Conservation (phyloP, 2,888 invertebrate species). For the Xiphydria camelus region DNA sequence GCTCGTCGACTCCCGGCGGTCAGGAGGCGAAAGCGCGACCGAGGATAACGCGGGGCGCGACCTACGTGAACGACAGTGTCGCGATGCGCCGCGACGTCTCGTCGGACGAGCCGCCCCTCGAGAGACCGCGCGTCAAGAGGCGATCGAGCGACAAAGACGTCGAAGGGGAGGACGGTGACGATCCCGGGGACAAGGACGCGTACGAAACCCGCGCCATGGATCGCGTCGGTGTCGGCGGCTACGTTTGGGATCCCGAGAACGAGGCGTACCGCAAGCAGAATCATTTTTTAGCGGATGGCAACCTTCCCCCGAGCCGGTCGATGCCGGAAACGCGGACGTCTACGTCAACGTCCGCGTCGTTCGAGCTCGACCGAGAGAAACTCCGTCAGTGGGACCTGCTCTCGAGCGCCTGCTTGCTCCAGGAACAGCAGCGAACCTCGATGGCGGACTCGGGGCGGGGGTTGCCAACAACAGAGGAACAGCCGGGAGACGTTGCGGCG, state of each 20-base stretch:
- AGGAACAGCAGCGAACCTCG: slow-evolving; percentile 60
- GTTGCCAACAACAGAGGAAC: slow-evolving; percentile 45
- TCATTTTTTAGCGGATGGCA: slow-evolving; percentile 60
- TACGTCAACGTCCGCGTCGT: slow-evolving; percentile 44
- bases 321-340: slow-evolving; percentile 36
- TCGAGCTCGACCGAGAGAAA: slow-evolving; percentile 79
- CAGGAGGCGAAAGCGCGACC: slow-evolving; percentile 38
- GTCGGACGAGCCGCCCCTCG: slow-evolving; percentile 36
- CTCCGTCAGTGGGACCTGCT: slow-evolving; percentile 86
- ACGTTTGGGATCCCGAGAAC: slow-evolving; percentile 55
- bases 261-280: slow-evolving; percentile 48
- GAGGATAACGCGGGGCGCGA: slow-evolving; percentile 72
- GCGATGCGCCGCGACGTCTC: slow-evolving; percentile 60
- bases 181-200: slow-evolving; percentile 48
- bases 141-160: slow-evolving; percentile 14
- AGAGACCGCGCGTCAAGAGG: slow-evolving; percentile 35
- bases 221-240: slow-evolving; percentile 43
- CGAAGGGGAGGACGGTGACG: slow-evolving; percentile 56
- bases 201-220: slow-evolving; percentile 64
- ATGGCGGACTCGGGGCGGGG: slow-evolving; percentile 61
- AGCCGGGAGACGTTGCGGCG: slow-evolving; percentile 1
- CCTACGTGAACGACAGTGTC: slow-evolving; percentile 77
- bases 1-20: slow-evolving; percentile 18
- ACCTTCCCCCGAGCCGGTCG: slow-evolving; percentile 50
- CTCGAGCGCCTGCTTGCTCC: slow-evolving; percentile 70